These are phyloP conservation scores for Sterrhoptilus dennistouni DNA, from an alignment of 2,113 vertebrate genomes.

Conservation along the genomic window DNA sequence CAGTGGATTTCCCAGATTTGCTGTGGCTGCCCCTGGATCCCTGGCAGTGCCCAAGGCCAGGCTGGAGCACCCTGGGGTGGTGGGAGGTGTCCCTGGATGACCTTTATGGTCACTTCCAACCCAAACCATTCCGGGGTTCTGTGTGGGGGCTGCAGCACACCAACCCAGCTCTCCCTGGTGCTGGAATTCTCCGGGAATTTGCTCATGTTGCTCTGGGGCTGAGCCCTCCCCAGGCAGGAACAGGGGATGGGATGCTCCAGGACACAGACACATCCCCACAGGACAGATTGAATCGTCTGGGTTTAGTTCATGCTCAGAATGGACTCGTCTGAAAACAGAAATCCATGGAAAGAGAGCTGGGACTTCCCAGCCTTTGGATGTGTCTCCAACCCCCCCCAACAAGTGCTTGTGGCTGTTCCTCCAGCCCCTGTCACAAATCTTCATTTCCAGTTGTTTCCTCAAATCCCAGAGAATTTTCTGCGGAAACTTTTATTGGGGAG, in stretches of 20 bases:
- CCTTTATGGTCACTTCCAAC: not conserved
- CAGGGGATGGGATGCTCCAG: rapidly evolving
- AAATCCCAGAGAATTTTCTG: not conserved
- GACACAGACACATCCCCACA: rapidly evolving
- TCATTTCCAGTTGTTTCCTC: not conserved
- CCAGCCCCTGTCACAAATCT: not conserved
- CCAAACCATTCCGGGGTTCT: not conserved
- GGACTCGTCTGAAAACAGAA: not conserved
- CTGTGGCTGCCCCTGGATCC: not conserved
- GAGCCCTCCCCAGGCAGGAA: not conserved
- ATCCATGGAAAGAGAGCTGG: not conserved
- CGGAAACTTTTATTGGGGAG: not conserved
- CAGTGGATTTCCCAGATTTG: not conserved
- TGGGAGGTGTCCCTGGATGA: not conserved
- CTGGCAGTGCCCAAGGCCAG: not conserved
- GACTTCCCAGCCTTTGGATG: rapidly evolving
- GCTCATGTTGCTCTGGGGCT: rapidly evolving
- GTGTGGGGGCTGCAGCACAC: rapidly evolving
- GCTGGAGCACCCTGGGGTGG: rapidly evolving
- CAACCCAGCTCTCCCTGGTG: not conserved
- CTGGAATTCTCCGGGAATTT: not conserved
- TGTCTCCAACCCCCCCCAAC: not conserved
- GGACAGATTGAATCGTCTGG: rapidly evolving
- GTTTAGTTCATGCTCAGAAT: not conserved
- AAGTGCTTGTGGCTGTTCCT: not conserved